Evolutionary conservation across 2,888 invertebrate species (phyloP), one percentile per base, ranked within the genome.

Genomic region (Lasioglossum oenotherae): DNA sequence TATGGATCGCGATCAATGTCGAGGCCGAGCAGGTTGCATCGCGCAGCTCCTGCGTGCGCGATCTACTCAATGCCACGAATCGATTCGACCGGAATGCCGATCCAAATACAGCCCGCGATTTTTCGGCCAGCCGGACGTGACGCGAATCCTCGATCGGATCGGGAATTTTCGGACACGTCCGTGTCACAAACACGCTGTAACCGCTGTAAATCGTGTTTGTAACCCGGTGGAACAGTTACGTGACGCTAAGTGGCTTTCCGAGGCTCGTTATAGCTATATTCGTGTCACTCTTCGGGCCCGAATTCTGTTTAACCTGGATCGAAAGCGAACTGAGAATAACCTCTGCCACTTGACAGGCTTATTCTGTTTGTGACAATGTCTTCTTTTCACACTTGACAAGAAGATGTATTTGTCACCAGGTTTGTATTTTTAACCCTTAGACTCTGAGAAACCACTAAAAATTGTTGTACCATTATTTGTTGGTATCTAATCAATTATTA

Each of bases 171-270:
- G 87, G 87, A 41, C 87, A 86, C 88, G 86, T 90, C 57, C 84
- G 79, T 57, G 53, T 53, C 78, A 46, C 53, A 76, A 46, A 80
- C 90, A 91, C 90, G 87, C 78, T 87, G 81, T 89, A 79, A 82
- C 81, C 53, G 87, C 85, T 82, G 88, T 87, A 88, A 87, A 80
- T 67, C 81, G 80, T 71, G 74, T 23, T 78, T 73, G 79, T 89
- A 88, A 89, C 85, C 89, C 83, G 83, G 81, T 86, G 84, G 88
- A 91, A 88, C 90, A 84, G 85, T 91, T 91, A 91, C 89, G 85
- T 79, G 91, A 90, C 74, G 78, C 67, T 67, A 67, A 38, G 38
- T 57, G 38, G 19, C 16, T 14, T 77, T n/a, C 16, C 41, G 64
- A 41, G 71, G 31, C 74, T 79, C 57, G 57, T 35, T 60, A 60